Percentiles rank a stretch among this genome's conserved stretches.
These are phyloP conservation scores for Leptopilina boulardi DNA, from an alignment of 1,140 invertebrate species.

Conservation along the genomic window DNA sequence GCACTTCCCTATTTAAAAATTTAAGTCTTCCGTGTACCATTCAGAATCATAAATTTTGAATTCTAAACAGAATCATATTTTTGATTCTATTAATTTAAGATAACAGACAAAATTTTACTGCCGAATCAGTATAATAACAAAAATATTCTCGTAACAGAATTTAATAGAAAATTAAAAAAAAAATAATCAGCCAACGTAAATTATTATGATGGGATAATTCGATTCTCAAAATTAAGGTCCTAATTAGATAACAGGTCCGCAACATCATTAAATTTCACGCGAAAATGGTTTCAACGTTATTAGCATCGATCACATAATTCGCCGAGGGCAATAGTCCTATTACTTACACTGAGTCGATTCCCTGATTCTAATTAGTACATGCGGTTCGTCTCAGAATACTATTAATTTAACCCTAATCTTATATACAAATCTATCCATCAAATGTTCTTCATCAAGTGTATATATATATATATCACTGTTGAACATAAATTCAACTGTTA, in stretches of 20 bases:
- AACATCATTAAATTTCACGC: constrained; percentile 24
- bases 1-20: too few species aligned
- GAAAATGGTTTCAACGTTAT: constrained; percentile 22
- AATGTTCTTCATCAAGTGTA: neutral
- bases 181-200: neutral
- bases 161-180: neutral
- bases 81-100: too few species aligned
- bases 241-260: neutral
- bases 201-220: neutral
- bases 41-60: too few species aligned
- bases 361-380: constrained; percentile 19
- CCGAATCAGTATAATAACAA: too few species aligned
- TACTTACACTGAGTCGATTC: constrained; percentile 26
- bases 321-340: constrained; percentile 25
- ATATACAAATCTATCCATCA: neutral
- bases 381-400: neutral
- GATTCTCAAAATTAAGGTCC: neutral
- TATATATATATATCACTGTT: too few species aligned
- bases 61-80: too few species aligned
- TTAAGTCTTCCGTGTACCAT: too few species aligned
- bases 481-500: too few species aligned
- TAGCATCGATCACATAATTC: constrained; percentile 26
- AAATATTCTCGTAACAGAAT: too few species aligned
- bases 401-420: neutral
- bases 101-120: too few species aligned